Evolutionary conservation across 2,888 invertebrate species (phyloP), one percentile per base, ranked within the genome.

Genomic region (Myathropa florea): DNA sequence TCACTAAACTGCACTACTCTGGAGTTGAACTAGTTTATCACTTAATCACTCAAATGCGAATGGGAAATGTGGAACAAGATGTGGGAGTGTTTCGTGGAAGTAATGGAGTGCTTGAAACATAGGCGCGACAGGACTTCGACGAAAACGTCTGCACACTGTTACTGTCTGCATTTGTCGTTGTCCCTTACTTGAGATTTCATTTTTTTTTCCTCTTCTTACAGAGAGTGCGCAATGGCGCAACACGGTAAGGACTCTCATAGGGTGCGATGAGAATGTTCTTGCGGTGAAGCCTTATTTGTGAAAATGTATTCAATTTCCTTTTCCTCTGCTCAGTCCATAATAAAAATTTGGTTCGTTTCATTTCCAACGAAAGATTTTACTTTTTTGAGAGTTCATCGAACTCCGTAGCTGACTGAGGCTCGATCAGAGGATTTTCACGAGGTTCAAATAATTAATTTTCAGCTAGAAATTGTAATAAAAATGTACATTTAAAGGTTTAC

Each of bases 81-180:
- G 30, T 70, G 73, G 65, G 65, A 83, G 70, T 82, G 78, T 64
- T 70, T 30, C 30, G 55, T 64, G 24, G 36, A 68, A 73, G 53
- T 65, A 53, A 76, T 77, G 65, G 59, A 68, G 36, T 64, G 28
- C 63, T 77, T 73, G 68, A 28, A 77, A 67, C 64, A 67, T 65
- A 78, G 75, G 82, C 79, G 86, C 86, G 86, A 79, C 83, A 83
- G 82, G 75, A 71, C 75, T 71, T 79, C 23, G 18, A 79, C 70
- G 79, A 83, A 79, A 83, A 82, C 78, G 57, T 78, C 65, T 59
- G 75, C 72, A 86, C 73, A 86, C 86, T 86, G 75, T 61, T 82
- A 60, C 75, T 64, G 60, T 81, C 36, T 68, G 78, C 46, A 65
- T 67, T 65, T 61, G 70, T 36, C 67, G 57, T 70, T 39, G 82